Conservation (phyloP, 2,113 vertebrate genomes). For the Urocitellus parryii region DNA sequence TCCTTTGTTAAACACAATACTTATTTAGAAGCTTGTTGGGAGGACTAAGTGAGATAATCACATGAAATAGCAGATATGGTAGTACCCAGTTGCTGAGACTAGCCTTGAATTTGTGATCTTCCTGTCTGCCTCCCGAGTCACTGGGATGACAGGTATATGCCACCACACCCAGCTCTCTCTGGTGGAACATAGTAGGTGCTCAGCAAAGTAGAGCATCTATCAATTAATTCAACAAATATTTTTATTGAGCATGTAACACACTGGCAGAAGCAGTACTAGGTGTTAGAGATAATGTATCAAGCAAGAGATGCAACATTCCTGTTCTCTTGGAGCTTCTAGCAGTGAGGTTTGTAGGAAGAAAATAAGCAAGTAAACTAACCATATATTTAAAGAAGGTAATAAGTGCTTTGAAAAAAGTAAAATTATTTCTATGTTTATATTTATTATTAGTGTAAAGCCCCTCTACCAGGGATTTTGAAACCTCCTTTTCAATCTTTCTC, state of each 20-base stretch:
- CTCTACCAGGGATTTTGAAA: not conserved
- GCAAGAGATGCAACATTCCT: not conserved
- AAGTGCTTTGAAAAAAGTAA: not conserved
- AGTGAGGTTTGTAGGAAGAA: not conserved
- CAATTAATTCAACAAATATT: conserved; percentile 3
- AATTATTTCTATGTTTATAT: not conserved
- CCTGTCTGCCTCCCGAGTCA: too few species aligned
- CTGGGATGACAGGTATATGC: too few species aligned
- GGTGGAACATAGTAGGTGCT: not conserved
- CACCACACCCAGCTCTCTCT: too few species aligned
- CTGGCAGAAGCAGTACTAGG: not conserved
- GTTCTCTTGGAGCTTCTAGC: not conserved
- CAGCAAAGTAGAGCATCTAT: not conserved
- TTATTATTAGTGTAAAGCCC: not conserved
- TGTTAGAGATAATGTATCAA: not conserved
- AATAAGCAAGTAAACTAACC: not conserved
- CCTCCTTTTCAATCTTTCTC: not conserved
- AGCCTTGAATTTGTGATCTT: too few species aligned
- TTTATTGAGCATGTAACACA: not conserved
- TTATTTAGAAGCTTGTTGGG: not conserved
- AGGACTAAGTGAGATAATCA: not conserved
- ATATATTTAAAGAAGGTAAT: not conserved
- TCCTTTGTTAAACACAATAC: not conserved
- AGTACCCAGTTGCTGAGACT: too few species aligned
- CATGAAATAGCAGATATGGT: not conserved